Percentiles rank a stretch among this genome's conserved stretches.
Conservation (phyloP, 2,888 invertebrate species). For the Branchellion lobata region DNA sequence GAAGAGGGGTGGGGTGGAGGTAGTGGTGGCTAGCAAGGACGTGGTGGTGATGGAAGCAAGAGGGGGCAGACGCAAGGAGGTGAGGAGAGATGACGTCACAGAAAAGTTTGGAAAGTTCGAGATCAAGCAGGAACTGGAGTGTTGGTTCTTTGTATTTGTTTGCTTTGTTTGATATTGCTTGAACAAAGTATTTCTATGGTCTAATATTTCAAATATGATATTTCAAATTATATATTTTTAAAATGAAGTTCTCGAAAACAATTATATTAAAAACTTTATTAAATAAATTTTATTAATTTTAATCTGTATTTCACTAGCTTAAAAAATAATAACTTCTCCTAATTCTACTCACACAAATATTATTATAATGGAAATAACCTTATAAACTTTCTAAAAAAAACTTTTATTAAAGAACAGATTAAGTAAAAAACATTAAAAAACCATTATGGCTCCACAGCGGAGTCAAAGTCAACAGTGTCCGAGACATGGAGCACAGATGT, state of each 20-base stretch:
- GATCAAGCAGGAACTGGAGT: slow-evolving; percentile 65
- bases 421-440: no score
- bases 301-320: no score
- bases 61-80: slow-evolving; percentile 65
- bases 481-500: slow-evolving; percentile 99
- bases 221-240: not conserved
- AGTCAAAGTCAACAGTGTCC: slow-evolving; percentile 92
- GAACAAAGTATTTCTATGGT: not conserved
- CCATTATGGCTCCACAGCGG: slow-evolving; percentile 72
- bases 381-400: no score
- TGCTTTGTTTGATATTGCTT: slow-evolving; percentile 3
- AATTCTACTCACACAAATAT: no score
- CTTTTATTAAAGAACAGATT: no score
- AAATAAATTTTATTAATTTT: no score
- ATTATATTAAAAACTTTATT: no score
- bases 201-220: not conserved
- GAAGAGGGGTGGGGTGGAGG: not conserved
- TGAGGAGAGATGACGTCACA: slow-evolving; percentile 89
- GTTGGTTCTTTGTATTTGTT: slow-evolving; percentile 52
- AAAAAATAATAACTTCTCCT: no score
- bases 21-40: not conserved
- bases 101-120: slow-evolving; percentile 98
- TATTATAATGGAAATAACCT: no score
- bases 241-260: not conserved
- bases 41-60: slow-evolving; percentile 1